Conservation (phyloP, 2,113 vertebrate species). For the Plestiodon gilberti region DNA sequence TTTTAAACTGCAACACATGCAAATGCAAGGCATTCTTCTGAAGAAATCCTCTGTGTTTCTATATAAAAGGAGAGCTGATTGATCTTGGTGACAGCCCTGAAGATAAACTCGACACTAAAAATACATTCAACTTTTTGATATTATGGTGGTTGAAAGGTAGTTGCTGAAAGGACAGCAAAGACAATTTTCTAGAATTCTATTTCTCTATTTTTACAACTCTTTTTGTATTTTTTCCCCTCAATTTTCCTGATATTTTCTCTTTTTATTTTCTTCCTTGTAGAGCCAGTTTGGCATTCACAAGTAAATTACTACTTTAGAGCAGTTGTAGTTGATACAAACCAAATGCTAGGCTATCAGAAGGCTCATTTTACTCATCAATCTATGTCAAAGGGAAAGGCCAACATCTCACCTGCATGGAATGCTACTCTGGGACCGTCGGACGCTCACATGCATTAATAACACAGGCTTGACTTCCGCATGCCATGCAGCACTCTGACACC, state of each 20-base stretch:
- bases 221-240: neutral
- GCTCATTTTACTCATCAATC: neutral
- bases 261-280: neutral
- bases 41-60: slow-evolving; percentile 12
- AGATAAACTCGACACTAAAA: slow-evolving; percentile 3
- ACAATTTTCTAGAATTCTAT: neutral
- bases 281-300: neutral
- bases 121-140: neutral
- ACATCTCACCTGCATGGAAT: neutral
- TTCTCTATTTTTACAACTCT: slow-evolving; percentile 3
- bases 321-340: too few species aligned
- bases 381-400: neutral
- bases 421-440: too few species aligned
- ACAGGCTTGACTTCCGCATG: too few species aligned
- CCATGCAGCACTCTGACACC: too few species aligned
- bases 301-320: neutral
- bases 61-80: neutral
- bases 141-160: neutral
- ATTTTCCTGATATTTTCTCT: neutral
- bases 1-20: neutral
- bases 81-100: neutral
- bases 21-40: neutral
- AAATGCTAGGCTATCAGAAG: neutral
- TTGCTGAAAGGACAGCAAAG: neutral
- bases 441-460: too few species aligned